Base-by-base conservation (phyloP, 2,888 invertebrate species). In the Pherbina coryleti region DNA sequence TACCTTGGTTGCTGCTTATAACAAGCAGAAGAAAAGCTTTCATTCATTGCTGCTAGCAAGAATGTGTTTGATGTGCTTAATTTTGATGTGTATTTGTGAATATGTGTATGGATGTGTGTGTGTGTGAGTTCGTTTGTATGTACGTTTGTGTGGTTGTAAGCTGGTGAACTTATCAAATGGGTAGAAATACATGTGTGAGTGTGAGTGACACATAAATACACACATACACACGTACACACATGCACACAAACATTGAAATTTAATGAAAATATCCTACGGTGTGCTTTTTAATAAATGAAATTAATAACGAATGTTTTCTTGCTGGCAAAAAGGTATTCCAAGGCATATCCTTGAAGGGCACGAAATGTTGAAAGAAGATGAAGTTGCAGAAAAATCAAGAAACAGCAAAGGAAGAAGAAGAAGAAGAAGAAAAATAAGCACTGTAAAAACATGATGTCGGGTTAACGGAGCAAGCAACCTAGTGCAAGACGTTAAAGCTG, bases 211-310 rank as follows among this genome's bases (percentile, higher is more conserved):
- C 51, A 69, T 9, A 70, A 17, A 28, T 31, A 53, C 49, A 53
- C 19, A 34, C 7, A 66, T 3, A 34, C 22, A 28, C 2, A 22
- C 8, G 3, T 60, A 71, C 71, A 60, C 44, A 60, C 60, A 60
- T 3, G 55, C 53, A 53, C 71, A 71, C n/a, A 34, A 5, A 22
- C 53, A 77, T 73, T 25, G 55, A 71, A 79, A 79, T 78, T 62
- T 75, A 80, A 80, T 70, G 80, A 81, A 80, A 79, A 81, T 82
- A 85, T 81, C 84, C 83, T 80, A 82, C 80, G 81, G 82, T 82
- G 81, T 82, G 81, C 83, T 82, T 84, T 85, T 86, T 86, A 84
- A 83, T 83, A 86, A 86, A 85, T 84, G 82, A 84, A 86, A 85
- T 86, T 86, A 86, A 85, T 86, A 85, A 86, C 84, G 84, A 81